Conservation (phyloP, 2,888 invertebrate genomes). For the Drosophila demipolita region DNA sequence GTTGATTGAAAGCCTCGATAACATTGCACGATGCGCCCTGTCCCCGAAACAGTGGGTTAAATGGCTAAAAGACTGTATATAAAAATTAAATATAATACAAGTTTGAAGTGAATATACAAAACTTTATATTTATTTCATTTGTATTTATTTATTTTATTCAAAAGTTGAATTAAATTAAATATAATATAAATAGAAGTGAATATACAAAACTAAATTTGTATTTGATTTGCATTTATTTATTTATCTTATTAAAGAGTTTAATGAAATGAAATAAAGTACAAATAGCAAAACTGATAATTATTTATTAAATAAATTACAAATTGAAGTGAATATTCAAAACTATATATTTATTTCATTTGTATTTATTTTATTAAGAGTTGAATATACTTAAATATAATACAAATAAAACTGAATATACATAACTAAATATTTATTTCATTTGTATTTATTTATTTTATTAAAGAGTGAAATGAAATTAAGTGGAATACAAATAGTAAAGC, state of each 20-base stretch:
- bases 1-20: conserved; percentile 62
- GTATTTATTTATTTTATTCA: background rate
- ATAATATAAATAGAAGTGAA: background rate
- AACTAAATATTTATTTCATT: background rate
- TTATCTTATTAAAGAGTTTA: no score
- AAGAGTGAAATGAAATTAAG: background rate
- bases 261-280: no score
- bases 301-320: no score
- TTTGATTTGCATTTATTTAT: no score
- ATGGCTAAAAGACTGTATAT: background rate
- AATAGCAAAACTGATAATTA: no score
- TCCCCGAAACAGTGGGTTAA: conserved; percentile 37
- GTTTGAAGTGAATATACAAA: no score
- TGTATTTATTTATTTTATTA: background rate
- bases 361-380: no score
- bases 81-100: background rate
- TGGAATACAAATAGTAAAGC: background rate
- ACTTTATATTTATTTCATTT: background rate
- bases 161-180: background rate
- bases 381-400: background rate
- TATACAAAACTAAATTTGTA: background rate
- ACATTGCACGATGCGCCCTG: conserved; percentile 18
- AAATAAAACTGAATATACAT: background rate
- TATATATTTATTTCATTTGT: background rate
- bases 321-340: background rate